Conservation (phyloP, 2,888 invertebrate genomes). For the Schrankia costaestrigalis region DNA sequence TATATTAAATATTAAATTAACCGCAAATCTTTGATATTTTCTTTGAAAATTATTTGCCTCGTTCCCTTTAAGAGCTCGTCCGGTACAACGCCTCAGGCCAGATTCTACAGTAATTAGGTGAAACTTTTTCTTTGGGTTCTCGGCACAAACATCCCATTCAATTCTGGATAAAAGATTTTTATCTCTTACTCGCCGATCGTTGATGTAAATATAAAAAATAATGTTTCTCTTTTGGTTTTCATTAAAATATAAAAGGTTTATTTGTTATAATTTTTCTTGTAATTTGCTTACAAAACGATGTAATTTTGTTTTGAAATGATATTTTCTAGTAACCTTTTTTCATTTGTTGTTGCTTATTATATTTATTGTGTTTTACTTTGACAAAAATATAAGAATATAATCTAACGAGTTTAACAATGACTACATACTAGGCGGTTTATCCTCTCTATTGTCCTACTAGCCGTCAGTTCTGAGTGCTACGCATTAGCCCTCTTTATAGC, state of each 20-base stretch:
- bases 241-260: slow-evolving; percentile 34
- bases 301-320: slow-evolving; percentile 21
- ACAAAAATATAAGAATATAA: too few species aligned
- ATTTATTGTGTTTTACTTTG: too few species aligned
- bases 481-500: too few species aligned
- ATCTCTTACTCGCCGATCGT: slow-evolving; percentile 53
- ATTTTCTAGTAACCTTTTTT: slow-evolving; percentile 4
- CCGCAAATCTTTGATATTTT: slow-evolving; percentile 32
- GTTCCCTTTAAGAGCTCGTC: slow-evolving; percentile 39
- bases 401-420: too few species aligned
- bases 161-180: slow-evolving; percentile 63
- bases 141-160: slow-evolving; percentile 67
- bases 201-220: slow-evolving; percentile 65
- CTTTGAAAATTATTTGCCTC: slow-evolving; percentile 42
- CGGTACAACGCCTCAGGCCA: slow-evolving; percentile 39
- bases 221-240: slow-evolving; percentile 35
- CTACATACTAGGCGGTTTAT: too few species aligned
- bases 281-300: slow-evolving; percentile 18
- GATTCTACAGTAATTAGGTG: slow-evolving; percentile 60
- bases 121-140: slow-evolving; percentile 59
- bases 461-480: too few species aligned
- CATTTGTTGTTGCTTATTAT: too few species aligned
- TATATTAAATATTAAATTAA: slow-evolving; percentile 23
- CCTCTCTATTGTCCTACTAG: too few species aligned
- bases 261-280: slow-evolving; percentile 32